Evolutionary conservation across 1,140 invertebrate species (phyloP), one percentile per base, ranked within the genome.

Genomic region (Lordiphosa mommai): DNA sequence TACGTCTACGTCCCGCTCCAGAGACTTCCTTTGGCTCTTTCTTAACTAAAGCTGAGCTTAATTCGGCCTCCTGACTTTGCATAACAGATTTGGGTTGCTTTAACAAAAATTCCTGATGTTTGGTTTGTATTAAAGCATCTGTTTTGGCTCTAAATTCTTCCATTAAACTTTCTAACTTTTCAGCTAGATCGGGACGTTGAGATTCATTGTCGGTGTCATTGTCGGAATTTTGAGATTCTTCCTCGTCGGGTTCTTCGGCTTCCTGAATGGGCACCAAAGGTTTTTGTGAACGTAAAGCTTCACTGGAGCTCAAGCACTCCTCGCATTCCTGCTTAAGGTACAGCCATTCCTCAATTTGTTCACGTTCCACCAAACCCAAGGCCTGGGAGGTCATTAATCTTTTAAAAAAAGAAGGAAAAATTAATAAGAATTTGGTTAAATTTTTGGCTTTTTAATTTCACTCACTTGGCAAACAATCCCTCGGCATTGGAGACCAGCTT

Each of bases 261-360:
- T 94, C 93, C 72, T 93, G 91, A 16, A 93, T 93, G 67, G 91
- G 90, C 61, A 92, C 92, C 10, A 93, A 86, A 0, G 91, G 91
- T 88, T 93, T 89, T 64, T 91, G 90, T 5, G 90, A 49, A 66
- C 88, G 79, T 34, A 87, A 72, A 0, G 72, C 88, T 37, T 91
- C 91, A 59, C 93, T 92, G 46, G 90, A 92, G 72, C 92, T 93
- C 16, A 96, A 91, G 77, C 94, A 96, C 66, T 95, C 94, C 87
- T 96, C 94, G 88, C 94, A 95, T 86, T 96, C 95, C 60, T 95
- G 94, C 88, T 96, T 96, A 60, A 95, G 90, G 69, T 93, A 95
- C 2, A 96, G 88, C 95, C 95, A 96, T 56, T 95, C 93, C 79
- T 94, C 94, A n/a, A 96, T 94, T 88, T 94, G 94, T 76, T 94